Evolutionary conservation across 2,888 invertebrate genomes (phyloP).

Genomic region (Nomada goodeniana): DNA sequence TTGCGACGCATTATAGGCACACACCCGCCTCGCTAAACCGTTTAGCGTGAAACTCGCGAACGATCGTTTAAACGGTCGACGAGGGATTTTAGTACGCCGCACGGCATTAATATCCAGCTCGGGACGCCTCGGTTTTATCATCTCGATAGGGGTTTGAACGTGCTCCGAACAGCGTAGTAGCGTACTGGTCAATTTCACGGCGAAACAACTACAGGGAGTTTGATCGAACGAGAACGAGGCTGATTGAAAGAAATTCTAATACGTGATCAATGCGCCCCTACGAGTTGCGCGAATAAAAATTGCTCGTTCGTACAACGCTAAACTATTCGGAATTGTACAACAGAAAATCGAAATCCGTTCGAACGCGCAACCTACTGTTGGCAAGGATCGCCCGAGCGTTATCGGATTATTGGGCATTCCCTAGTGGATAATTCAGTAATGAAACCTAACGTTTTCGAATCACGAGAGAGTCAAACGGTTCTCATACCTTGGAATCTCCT

Average conservation of each 20-base stretch:
- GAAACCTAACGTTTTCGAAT: conserved; percentile 10
- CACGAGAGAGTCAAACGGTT: background rate
- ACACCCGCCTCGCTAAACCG: conserved; percentile 61
- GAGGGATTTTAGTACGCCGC: conserved; percentile 67
- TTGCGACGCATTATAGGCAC: conserved; percentile 61
- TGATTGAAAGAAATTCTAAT: too few species aligned
- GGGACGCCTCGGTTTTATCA: conserved; percentile 64
- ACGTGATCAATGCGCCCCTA: too few species aligned
- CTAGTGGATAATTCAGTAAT: conserved; percentile 4
- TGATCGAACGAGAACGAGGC: background rate
- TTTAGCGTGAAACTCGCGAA: conserved; percentile 70
- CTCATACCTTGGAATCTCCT: background rate
- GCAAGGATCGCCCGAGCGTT: background rate
- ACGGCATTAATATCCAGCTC: conserved; percentile 63
- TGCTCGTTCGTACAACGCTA: background rate
- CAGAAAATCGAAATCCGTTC: conserved; percentile 11
- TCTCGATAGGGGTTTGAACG: conserved; percentile 44
- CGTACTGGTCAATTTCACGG: conserved; percentile 5
- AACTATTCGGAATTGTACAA: background rate
- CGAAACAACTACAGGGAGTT: background rate
- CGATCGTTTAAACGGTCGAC: conserved; percentile 67
- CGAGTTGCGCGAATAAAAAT: background rate
- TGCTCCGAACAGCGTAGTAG: background rate
- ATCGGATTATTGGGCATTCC: conserved; percentile 16
- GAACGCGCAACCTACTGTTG: background rate